Conservation (phyloP, 2,113 vertebrate genomes). For the Muntiacus muntjak region DNA sequence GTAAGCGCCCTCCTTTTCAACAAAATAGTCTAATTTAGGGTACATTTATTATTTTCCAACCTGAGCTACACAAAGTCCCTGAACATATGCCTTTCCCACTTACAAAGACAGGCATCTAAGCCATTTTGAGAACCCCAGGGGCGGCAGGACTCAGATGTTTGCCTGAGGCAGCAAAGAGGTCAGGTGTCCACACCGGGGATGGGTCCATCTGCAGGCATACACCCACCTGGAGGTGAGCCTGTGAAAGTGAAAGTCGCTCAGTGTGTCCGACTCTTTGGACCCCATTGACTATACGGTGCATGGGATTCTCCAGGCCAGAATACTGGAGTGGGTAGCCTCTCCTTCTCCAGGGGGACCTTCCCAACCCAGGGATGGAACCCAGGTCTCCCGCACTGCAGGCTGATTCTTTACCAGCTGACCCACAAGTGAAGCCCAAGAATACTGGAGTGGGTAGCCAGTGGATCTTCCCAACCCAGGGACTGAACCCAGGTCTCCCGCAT, state of each 20-base stretch:
- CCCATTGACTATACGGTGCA: neutral
- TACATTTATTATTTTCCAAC: neutral
- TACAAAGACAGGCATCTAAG: neutral
- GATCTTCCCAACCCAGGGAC: neutral
- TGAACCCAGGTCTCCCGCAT: neutral
- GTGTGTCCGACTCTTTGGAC: neutral
- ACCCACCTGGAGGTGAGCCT: neutral
- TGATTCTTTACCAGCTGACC: neutral
- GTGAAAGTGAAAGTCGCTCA: accelerated
- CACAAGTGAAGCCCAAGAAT: too few species aligned
- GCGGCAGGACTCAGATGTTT: neutral
- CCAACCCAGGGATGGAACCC: neutral
- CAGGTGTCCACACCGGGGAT: accelerated
- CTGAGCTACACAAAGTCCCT: neutral
- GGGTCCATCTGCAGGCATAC: too few species aligned
- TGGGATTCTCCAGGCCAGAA: neutral
- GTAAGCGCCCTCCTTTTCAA: neutral
- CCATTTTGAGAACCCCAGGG: neutral
- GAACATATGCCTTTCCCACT: neutral
- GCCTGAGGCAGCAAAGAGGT: too few species aligned
- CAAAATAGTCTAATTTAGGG: neutral
- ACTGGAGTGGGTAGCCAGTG: neutral
- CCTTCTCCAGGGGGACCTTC: neutral
- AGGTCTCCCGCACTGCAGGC: neutral
- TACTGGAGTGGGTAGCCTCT: neutral